Evolutionary conservation across 53 echinoderm and acorn worm species (phyloP), one percentile per base, ranked within the genome.

Genomic region (Echinarachnius parma): DNA sequence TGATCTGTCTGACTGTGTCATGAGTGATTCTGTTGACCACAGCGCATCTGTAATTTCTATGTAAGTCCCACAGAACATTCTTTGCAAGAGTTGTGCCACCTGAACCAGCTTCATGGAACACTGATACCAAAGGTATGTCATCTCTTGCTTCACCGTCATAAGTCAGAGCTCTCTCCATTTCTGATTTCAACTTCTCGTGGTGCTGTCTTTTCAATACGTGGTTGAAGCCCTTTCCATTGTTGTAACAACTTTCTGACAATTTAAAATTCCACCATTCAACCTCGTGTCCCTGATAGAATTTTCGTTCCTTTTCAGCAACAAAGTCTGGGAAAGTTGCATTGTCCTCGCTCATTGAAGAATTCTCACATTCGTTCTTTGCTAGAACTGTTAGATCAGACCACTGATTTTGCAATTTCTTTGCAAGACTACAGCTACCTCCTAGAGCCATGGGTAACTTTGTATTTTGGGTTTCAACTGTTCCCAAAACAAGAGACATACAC

Each of bases 201-300:
- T 4, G 3, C 4, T 34, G 3, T 46, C 89, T 45, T 62, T 81
- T 34, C 23, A 84, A 67, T 8, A 89, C 84, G 36, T 89, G 89
- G 49, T 85, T 64, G 48, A 66, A 81, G 8, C 83, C 71, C 48
- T 35, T 72, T 11, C 72, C 53, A n/a, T 9, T 1, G 28, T 67
- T 56, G 2, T 15, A 35, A 14, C 27, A 22, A 15, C 30, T 48
- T n/a, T 86, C 82, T 18, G 60, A 62, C 0, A 81, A 21, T 18
- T 69, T 48, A 69, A 90, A 82, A 50, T 86, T 90, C 90, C 79
- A 90, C 82, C 86, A 90, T n/a, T 75, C 76, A 9, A 82, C 78
- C 27, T 61, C 82, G n/a, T 79, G 66, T 4, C 90, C 90, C 53
- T 63, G 58, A 45, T 86, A 90, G 56, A 86, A 90, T 33, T 66